Evolutionary conservation across 2,888 invertebrate genomes (phyloP), one percentile per base, ranked within the genome.

Genomic region (Trachelus tabidus): DNA sequence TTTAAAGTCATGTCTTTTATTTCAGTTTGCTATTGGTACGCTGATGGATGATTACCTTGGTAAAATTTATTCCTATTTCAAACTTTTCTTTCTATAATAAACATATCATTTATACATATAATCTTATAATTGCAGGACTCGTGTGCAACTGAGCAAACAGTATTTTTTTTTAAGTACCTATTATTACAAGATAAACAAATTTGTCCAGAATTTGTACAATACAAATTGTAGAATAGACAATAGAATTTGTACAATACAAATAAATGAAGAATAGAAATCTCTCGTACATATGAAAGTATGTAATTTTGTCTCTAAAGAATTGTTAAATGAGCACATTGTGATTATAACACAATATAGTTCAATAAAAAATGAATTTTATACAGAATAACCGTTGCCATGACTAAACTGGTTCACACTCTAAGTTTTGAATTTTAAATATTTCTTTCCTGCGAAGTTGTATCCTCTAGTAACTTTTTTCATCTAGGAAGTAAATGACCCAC

Each of bases 1-100:
- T 56, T 56, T 56, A 56, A 23, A 56, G 2, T 23, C 23, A 9
- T 78, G 76, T 90, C 90, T 86, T 86, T 86, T 86, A 85, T 95
- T 95, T 89, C 93, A 98, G 97, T 99, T 99, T 94, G 99, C 99
- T 1, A 99, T 99, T 92, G 99, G 99, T 82, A 99, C 99, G 0
- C 93, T 99, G 76, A 99, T 99, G 99, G 99, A 99, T 89, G 99
- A 99, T 93, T 99, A 97, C 91, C 93, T 99, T 89, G 99, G 99
- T 87, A 92, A 95, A 56, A 23, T 56, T 89, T 95, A 94, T 81
- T 86, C 92, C 1, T 56, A 56, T 56, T 56, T 56, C 9, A 56
- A 23, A 9, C 0, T 15, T 40, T 40, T 34, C 1, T 56, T 56
- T 56, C 23, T 56, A 9, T 23, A 15, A 56, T 56, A 56, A 56